Evolutionary conservation across 2,113 vertebrate species (phyloP), one percentile per base, ranked within the genome.

Genomic region (Dryoscopus gambensis): DNA sequence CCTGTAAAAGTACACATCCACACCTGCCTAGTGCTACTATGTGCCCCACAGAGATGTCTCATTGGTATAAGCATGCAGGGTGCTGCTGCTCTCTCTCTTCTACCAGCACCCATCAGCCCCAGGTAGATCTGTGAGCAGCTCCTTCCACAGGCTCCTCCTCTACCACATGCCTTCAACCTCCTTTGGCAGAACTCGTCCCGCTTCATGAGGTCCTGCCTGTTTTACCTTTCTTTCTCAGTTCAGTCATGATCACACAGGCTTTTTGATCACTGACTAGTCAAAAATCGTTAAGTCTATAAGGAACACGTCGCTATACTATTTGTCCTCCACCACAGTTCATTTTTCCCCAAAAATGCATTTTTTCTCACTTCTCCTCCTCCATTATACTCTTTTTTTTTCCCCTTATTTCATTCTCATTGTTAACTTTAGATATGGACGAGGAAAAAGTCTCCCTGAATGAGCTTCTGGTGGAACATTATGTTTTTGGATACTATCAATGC

Each of bases 1-100:
- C 82, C 23, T 18, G 10, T 5, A 15, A 15, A 81, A 83, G 30
- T 14, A 60, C 25, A 56, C 1, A 46, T 28, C 11, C 42, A 46
- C 14, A 33, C 47, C 59, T 28, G n/a, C 55, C 19, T 21, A 8
- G 1, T 10, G 33, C n/a, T 49, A 28, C 19, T 4, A 0, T 11
- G 27, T 52, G 59, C n/a, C 65, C 83, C n/a, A 59, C 74, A 73
- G 50, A 91, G n/a, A 39, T 19, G 15, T 25, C 67, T 65, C 81
- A 25, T 47, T 4, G 3, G 35, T 39, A 12, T 1, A 50, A 50
- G 56, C 62, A 64, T 0, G 0, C 6, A 0, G 40, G 5, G 15
- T 20, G 62, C 55, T 74, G 64, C 7, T 53, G 47, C 23, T 15
- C 35, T 59, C n/a, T 50, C 40, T 85, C 40, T 64, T 40, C 60